Evolutionary conservation across 2,113 vertebrate genomes (phyloP).

Genomic region (Danionella cerebrum): DNA sequence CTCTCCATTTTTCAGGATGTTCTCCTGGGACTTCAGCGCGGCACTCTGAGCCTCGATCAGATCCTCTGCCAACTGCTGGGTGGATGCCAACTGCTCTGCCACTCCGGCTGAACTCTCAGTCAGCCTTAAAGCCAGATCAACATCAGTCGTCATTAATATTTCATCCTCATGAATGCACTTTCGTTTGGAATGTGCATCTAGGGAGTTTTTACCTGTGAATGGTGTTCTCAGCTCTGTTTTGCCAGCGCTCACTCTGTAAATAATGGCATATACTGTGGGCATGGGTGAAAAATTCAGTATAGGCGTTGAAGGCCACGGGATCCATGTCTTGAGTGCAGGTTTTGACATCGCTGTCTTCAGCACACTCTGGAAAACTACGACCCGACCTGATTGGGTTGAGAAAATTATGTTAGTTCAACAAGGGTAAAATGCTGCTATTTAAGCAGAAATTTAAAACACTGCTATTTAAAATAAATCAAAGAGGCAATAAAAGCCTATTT

Average conservation of each 20-base stretch:
- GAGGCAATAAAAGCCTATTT: no score
- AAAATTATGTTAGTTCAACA: no score
- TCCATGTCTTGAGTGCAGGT: conserved; percentile 69
- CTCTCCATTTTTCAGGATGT: conserved; percentile 67
- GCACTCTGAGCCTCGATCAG: conserved; percentile 59
- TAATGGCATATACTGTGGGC: conserved; percentile 73
- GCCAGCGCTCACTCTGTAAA: conserved; percentile 71
- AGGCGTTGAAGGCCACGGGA: conserved; percentile 65
- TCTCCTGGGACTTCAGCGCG: conserved; percentile 64
- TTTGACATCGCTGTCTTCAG: conserved; percentile 56
- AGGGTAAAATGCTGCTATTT: no score
- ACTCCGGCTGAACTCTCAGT: conserved; percentile 67
- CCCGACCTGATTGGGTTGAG: conserved; percentile 55
- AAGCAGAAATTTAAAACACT: no score
- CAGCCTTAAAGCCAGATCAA: conserved; percentile 48
- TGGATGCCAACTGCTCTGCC: conserved; percentile 63
- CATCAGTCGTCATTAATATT: background rate
- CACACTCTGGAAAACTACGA: conserved; percentile 62
- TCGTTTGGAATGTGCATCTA: background rate
- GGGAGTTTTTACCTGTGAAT: conserved; percentile 55
- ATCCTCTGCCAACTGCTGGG: conserved; percentile 60
- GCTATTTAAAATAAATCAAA: no score
- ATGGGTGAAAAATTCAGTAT: conserved; percentile 77
- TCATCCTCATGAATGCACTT: background rate
- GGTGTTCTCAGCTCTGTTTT: conserved; percentile 56